Base-by-base conservation (phyloP, 2,888 invertebrate genomes). In the Drosophila longiperda region DNA sequence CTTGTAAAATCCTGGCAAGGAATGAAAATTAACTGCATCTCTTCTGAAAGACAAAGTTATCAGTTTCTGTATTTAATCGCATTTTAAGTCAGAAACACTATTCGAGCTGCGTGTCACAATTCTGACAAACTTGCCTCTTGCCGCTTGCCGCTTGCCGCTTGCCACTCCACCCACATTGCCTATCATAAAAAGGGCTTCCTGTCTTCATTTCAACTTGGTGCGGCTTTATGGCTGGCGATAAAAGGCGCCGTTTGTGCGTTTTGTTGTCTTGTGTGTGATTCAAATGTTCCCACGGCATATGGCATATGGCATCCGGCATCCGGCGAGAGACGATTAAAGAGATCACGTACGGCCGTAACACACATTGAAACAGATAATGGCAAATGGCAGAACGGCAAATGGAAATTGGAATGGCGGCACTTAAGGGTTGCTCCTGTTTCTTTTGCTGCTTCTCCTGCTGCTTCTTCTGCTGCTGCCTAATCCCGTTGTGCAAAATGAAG, bases 291-390 rank as follows among this genome's bases (percentile, higher is more conserved):
- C 86, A 85, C 86, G 86, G 71, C 75, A 70, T 66, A 38, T 48
- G 42, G 59, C 50, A 58, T 82, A 20, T 20, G 20, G 3, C 45
- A 45, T 7, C 17, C 45, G 7, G 3, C 73, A 73, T 69, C 40
- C 54, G 48, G 58, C 40, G 58, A 54, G 36, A 65, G 49, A 49
- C 71, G 52, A 53, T 85, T 78, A 77, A 78, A 79, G 80, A 83
- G 82, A 87, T 88, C 91, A 91, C 92, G 91, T 81, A 82, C 66
- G 63, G 62, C 64, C 76, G 65, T 87, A 87, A 87, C 67, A 53
- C 53, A 38, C 53, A 66, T 57, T 42, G 57, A 42, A 42, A 57
- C 57, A 57, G 57, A 57, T 57, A 76, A 71, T 72, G 72, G 87
- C 54, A 66, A 84, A 80, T 52, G 71, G 76, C 67, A 85, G 26